A percentile compares a stretch with the other conserved stretches of the same genome.
These are phyloP conservation scores for Leptinotarsa texana DNA, from an alignment of 1,140 invertebrate genomes.

Conservation along the genomic window DNA sequence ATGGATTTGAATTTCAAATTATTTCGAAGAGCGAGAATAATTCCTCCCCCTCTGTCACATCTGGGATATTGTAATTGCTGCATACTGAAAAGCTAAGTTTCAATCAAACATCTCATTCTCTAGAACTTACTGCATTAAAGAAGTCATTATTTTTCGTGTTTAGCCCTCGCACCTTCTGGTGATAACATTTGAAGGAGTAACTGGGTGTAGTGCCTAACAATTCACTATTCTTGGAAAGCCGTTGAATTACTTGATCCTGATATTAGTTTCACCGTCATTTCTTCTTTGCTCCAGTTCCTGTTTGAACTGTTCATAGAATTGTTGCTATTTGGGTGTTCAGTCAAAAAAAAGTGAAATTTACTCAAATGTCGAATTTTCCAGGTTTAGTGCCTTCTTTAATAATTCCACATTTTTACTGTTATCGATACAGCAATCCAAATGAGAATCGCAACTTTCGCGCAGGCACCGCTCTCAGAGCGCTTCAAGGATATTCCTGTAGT, in stretches of 20 bases:
- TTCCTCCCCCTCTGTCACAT: background rate
- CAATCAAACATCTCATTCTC: background rate
- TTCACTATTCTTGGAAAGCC: constrained; percentile 10
- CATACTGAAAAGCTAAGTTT: background rate
- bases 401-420: background rate
- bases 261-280: background rate
- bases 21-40: too few species aligned
- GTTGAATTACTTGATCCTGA: background rate
- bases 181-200: background rate
- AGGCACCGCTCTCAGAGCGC: too few species aligned
- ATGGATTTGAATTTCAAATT: too few species aligned
- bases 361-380: background rate
- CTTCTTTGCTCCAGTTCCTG: background rate
- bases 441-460: too few species aligned
- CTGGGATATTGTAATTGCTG: background rate
- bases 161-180: background rate
- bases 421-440: background rate
- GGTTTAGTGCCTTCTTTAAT: background rate
- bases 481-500: too few species aligned
- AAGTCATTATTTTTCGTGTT: background rate
- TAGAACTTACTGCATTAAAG: background rate
- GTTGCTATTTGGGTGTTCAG: background rate
- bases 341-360: background rate
- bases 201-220: background rate
- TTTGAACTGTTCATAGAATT: background rate